Base-by-base conservation (phyloP, 2,888 invertebrate species). In the Leptopterna dolabrata region DNA sequence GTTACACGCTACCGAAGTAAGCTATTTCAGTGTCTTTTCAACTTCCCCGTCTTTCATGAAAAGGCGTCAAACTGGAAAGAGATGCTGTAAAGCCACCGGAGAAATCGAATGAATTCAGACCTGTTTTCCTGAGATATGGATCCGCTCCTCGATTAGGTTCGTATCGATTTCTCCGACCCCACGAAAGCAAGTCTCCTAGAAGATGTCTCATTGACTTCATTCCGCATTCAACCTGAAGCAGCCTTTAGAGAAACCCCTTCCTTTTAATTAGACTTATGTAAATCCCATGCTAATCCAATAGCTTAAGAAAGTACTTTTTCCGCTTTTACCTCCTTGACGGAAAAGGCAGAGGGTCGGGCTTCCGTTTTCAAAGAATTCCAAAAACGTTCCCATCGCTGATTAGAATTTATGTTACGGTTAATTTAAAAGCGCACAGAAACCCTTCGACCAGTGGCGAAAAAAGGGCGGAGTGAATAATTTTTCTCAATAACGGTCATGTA, bases 241-340 rank as follows among this genome's bases (percentile, higher is more conserved):
- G 0, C 43, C 45, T 27, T 76, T n/a, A 13, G 51, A 51, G 29
- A 45, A 47, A 16, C 47, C 81, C 24, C 30, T 11, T 30, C 81
- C 29, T 55, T 30, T 30, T 55, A 81, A 81, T 81, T 81, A 81
- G 81, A 27, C 81, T 81, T 81, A 81, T 55, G 81, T 81, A 81
- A 81, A 81, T 81, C 51, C 81, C 43, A 81, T 81, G 81, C 81
- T 81, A 81, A 81, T 81, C 81, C 81, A 81, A 81, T 81, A 47
- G 81, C 81, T 81, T 47, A 81, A 81, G 81, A 55, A 81, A 81
- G 55, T 73, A 30, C 47, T 81, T 81, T 81, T 47, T 47, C 27
- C 81, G 47, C 51, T 51, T n/a, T 30, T 47, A 51, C 14, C 55
- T 29, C 55, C 30, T 81, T 51, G n/a, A 27, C 51, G 9, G 19